These are phyloP conservation scores for Tridacna crocea DNA, from an alignment of 2,888 invertebrate species.

Conservation along the genomic window DNA sequence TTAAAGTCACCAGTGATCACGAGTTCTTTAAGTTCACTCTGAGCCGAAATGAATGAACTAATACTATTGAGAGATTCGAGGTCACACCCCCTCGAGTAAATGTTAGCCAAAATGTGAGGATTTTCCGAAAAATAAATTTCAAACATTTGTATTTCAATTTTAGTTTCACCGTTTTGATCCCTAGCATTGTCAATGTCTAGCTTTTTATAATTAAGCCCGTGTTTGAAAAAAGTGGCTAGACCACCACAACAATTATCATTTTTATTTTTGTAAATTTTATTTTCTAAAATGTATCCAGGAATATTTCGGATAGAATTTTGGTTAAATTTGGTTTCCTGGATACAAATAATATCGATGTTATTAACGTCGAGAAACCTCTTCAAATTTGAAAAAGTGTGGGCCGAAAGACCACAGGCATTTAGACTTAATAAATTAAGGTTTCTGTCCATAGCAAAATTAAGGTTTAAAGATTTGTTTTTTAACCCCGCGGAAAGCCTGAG, in stretches of 20 bases:
- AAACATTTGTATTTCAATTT: background rate
- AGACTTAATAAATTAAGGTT: too few relatives aligned
- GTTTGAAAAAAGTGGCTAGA: background rate
- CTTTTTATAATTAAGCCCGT: background rate
- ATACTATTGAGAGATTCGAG: background rate
- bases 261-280: background rate
- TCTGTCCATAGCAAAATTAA: too few relatives aligned
- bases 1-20: slow-evolving; percentile 23
- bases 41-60: background rate
- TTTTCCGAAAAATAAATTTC: background rate
- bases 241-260: background rate
- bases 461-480: too few relatives aligned
- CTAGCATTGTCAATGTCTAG: background rate
- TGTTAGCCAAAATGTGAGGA: background rate
- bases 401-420: too few relatives aligned
- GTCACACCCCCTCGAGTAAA: slow-evolving; percentile 11
- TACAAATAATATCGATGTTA: too few relatives aligned
- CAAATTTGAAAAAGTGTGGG: too few relatives aligned
- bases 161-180: background rate
- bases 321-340: too few relatives aligned
- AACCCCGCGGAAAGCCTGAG: too few relatives aligned
- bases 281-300: background rate
- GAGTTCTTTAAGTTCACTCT: background rate
- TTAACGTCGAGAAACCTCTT: too few relatives aligned
- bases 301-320: too few relatives aligned